Conservation (phyloP, 1,140 invertebrate species). For the Drosophila paulistorum region DNA sequence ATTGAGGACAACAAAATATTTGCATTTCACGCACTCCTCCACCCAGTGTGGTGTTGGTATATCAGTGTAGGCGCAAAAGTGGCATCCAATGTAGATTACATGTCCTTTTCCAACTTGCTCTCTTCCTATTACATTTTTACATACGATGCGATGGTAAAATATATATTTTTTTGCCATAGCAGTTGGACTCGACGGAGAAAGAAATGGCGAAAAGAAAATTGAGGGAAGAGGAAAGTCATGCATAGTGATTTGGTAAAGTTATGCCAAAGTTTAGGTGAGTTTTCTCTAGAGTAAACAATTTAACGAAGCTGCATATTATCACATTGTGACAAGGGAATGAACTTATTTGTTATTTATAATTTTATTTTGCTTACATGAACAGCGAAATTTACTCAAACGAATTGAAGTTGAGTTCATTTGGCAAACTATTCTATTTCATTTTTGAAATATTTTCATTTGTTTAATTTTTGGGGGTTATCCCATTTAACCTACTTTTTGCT, state of each 20-base stretch:
- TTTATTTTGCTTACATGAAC: not conserved
- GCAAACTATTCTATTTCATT: no score
- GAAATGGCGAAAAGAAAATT: constrained; percentile 21
- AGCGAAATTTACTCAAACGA: not conserved
- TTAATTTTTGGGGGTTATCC: no score
- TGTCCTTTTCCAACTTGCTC: constrained; percentile 23
- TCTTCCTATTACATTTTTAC: not conserved
- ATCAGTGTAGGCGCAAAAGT: constrained; percentile 12
- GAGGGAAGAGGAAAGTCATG: constrained; percentile 28
- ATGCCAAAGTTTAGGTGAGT: constrained; percentile 49
- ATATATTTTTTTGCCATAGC: constrained; percentile 15
- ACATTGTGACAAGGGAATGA: constrained; percentile 42
- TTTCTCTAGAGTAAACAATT: constrained; percentile 41
- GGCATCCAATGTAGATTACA: constrained; percentile 57
- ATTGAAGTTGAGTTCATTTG: not conserved
- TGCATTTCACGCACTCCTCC: not conserved
- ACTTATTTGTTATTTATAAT: constrained; percentile 28
- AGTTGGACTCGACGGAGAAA: not conserved
- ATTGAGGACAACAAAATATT: constrained; percentile 24
- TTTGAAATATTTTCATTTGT: no score
- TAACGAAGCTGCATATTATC: constrained; percentile 47
- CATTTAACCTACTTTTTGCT: not conserved
- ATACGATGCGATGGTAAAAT: constrained; percentile 28
- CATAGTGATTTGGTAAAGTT: constrained; percentile 40
- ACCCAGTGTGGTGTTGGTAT: not conserved